Evolutionary conservation across 2,888 invertebrate genomes (phyloP).

Genomic region (Ornithoptera alexandrae): DNA sequence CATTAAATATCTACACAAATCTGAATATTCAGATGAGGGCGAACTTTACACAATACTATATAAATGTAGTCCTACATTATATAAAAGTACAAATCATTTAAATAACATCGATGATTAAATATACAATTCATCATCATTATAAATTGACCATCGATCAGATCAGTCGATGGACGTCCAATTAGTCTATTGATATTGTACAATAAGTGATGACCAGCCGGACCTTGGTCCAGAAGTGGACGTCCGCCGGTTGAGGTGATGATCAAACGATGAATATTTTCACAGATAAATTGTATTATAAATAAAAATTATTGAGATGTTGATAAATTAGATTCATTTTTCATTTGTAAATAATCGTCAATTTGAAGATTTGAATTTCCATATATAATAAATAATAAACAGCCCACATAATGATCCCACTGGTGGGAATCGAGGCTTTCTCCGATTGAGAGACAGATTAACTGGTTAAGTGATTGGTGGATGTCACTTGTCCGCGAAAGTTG

Average conservation of each 20-base stretch:
- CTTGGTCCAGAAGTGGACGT: no score
- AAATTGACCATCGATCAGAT: no score
- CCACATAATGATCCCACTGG: not conserved
- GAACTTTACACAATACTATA: conserved; percentile 20
- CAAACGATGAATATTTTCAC: not conserved
- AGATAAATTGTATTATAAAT: not conserved
- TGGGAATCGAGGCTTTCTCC: no score
- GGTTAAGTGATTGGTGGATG: no score
- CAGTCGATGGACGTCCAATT: no score
- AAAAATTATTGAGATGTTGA: not conserved
- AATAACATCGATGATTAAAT: not conserved
- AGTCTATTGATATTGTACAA: no score
- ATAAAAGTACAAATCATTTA: conserved; percentile 10
- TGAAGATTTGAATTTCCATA: no score
- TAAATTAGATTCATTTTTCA: not conserved
- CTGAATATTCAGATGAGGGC: conserved; percentile 22
- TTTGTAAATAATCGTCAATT: not conserved
- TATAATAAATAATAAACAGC: no score
- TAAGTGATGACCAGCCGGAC: no score
- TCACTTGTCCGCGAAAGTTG: no score
- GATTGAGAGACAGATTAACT: no score
- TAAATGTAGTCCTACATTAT: conserved; percentile 13
- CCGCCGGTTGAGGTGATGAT: no score
- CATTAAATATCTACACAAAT: conserved; percentile 27
- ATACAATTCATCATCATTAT: not conserved